Evolutionary conservation across 2,888 invertebrate genomes (phyloP), one percentile per base, ranked within the genome.

Genomic region (Drosophila dives): DNA sequence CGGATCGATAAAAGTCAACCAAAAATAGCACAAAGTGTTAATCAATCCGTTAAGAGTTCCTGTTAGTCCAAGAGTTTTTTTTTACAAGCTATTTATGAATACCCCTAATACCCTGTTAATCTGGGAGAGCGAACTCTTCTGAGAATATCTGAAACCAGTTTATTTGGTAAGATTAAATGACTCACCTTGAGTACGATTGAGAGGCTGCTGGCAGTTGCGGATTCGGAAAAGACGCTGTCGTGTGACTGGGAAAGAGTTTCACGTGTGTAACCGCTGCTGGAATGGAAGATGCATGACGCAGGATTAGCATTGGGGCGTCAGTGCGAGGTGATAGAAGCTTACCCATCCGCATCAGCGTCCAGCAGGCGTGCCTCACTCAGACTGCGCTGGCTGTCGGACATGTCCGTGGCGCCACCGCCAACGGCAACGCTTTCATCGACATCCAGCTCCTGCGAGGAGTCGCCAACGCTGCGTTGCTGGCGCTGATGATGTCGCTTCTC

Each of bases 221-320:
- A 93, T 87, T 93, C 97, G 63, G 97, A 97, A 94, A 98, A 98
- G 89, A 98, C 97, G 80, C 97, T 97, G 94, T 98, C 98, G 93
- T 98, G 97, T 29, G 97, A 97, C 89, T 98, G 96, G 74, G 97
- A 97, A 85, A 97, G 94, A 64, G 95, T 95, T 67, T 93, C 93
- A 49, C 92, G 89, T 63, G 90, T 91, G 75, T 90, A 93, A 71
- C 92, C 92, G 74, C 93, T 93, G 80, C 1, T 76, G 15, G 75
- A 32, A 55, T 15, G 40, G 32, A 33, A 34, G 23, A 34, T 15
- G 15, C 17, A 20, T 20, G n/a, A 10, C 10, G 0, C 4, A n/a
- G 0, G 7, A 32, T 55, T 38, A 20, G 29, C 11, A 34, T 12
- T 32, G 23, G 17, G 11, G 5, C 54, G 26, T 10, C 10, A 26